Evolutionary conservation across 2,797 vertebrate genomes (phyloP), one percentile per base, ranked within the genome.

Genomic region (Nannoperca obscura): DNA sequence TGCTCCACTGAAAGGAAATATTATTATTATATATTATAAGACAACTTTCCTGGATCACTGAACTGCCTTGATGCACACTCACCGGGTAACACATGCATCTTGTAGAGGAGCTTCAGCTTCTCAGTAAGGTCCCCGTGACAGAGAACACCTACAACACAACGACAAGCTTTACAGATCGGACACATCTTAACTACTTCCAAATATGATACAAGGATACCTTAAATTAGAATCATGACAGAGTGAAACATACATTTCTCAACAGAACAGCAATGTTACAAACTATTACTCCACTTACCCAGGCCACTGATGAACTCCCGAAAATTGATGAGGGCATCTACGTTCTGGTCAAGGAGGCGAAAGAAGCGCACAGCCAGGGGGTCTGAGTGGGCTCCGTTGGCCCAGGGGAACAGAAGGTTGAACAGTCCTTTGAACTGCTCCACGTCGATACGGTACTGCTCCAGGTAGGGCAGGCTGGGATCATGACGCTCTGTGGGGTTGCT

Each of bases 361-460:
- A 99, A 81, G 69, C 97, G 97, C 3, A 95, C 71, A 20, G 97
- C 97, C 82, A 99, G 79, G 0, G 95, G 90, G 13, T 99, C 97
- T 0, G 97, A 97, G 85, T 98, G 97, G n/a, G 95, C 74, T 0
- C 97, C 97, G 27, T 97, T 96, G 0, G 97, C 96, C 98, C 98
- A 99, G 55, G 98, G 95, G 70, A 99, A 99, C 59, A 99, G 97
- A 12, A 98, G 95, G 0, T 87, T 84, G 11, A 99, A 99, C 91
- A 99, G 96, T 22, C 95, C 97, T 84, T 97, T 98, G 92, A 99
- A 99, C 93, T 99, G 98, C 88, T 99, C 97, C 3, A 97, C 91
- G 81, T 99, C 97, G 1, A 99, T 98, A 78, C 98, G 97, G 84
- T 99, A 99, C 93, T 99, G 98, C 88, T 99, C 98, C 85, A 99